Conservation (phyloP, 2,113 vertebrate genomes). For the Tylochromis polylepis region DNA sequence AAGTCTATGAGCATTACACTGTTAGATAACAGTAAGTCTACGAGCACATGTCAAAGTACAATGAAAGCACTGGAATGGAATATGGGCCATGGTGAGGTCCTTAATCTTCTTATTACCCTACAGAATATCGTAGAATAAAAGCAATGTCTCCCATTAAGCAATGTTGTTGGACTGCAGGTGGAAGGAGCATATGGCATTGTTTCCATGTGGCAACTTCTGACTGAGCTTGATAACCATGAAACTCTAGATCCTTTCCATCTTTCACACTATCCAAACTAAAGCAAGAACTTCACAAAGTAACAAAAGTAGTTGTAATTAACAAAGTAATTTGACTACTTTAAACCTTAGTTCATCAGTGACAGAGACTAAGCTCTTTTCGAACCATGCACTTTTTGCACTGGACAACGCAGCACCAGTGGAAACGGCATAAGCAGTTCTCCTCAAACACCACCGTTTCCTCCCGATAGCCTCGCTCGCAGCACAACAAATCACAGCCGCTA, state of each 20-base stretch:
- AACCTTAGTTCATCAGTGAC: slow-evolving; percentile 70
- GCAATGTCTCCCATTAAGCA: neutral
- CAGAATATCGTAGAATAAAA: neutral
- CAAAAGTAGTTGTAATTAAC: neutral
- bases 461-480: slow-evolving; percentile 88
- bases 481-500: slow-evolving; percentile 92
- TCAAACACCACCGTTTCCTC: slow-evolving; percentile 88
- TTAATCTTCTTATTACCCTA: neutral
- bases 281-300: neutral
- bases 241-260: slow-evolving; percentile 1
- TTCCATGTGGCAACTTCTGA: neutral
- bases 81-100: neutral
- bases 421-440: slow-evolving; percentile 95
- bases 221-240: neutral
- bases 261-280: neutral
- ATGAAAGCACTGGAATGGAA: neutral
- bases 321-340: neutral
- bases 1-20: neutral
- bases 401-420: slow-evolving; percentile 97
- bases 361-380: slow-evolving; percentile 91
- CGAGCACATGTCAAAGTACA: neutral
- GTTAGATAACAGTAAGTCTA: neutral
- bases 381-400: slow-evolving; percentile 94
- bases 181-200: neutral
- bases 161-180: neutral